These are phyloP conservation scores for Crocodylus rhombifer DNA, from an alignment of 2,797 vertebrate genomes.

Conservation along the genomic window DNA sequence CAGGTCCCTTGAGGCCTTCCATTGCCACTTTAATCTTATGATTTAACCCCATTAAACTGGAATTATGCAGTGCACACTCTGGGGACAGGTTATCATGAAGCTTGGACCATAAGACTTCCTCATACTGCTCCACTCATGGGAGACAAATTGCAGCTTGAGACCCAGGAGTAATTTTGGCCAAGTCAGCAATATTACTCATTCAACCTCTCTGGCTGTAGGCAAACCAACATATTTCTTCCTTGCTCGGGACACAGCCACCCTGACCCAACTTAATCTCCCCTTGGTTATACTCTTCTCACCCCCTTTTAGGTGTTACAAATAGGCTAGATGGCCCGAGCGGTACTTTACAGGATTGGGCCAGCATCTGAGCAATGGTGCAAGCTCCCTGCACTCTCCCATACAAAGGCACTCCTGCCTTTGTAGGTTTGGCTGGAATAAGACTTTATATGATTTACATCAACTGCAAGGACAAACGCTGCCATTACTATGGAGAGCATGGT, in stretches of 20 bases:
- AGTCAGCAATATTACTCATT: not conserved
- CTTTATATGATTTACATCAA: too few species aligned
- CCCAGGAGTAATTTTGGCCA: not conserved
- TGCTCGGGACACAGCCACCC: not conserved
- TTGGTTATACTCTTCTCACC: too few species aligned
- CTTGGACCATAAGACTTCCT: conserved; percentile 1
- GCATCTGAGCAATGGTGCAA: too few species aligned
- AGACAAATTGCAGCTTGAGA: not conserved
- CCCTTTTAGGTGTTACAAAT: too few species aligned
- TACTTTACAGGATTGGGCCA: too few species aligned
- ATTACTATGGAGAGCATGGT: too few species aligned
- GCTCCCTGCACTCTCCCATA: too few species aligned
- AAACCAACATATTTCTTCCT: not conserved
- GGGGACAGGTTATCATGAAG: not conserved
- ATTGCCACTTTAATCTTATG: not conserved
- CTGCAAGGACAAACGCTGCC: too few species aligned
- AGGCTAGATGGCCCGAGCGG: too few species aligned
- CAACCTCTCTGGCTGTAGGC: conserved; percentile 25
- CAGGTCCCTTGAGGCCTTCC: rapidly evolving
- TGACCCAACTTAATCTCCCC: not conserved
- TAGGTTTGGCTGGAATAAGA: too few species aligned
- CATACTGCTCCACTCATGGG: not conserved
- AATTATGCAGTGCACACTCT: not conserved
- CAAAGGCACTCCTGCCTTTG: too few species aligned
- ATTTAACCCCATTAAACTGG: not conserved